These are phyloP conservation scores for Oxystoma pomonae DNA, from an alignment of 2,888 invertebrate species.

Conservation along the genomic window DNA sequence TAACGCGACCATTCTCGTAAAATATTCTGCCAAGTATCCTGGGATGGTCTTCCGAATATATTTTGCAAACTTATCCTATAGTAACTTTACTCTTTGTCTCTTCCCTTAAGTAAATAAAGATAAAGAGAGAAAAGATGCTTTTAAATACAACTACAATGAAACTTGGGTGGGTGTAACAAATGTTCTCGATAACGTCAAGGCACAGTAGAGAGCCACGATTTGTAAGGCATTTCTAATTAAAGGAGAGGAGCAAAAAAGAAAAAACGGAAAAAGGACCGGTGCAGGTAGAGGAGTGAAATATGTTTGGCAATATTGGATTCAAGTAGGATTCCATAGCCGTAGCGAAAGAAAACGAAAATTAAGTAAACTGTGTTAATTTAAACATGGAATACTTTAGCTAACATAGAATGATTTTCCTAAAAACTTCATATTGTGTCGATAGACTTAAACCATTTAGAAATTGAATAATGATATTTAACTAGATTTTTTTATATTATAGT, in stretches of 20 bases:
- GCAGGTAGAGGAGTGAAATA: constrained; percentile 1
- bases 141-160: not conserved
- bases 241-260: constrained; percentile 24
- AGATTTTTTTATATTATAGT: too few species aligned
- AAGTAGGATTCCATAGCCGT: not conserved
- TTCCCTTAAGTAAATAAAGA: not conserved
- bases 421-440: too few species aligned
- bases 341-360: too few species aligned
- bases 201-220: constrained; percentile 19
- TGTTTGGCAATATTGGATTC: not conserved
- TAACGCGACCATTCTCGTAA: constrained; percentile 36
- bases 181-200: constrained; percentile 21
- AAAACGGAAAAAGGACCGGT: constrained; percentile 19
- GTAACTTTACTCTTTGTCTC: not conserved
- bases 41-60: not conserved
- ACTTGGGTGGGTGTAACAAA: constrained; percentile 23
- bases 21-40: constrained; percentile 34
- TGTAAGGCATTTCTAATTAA: constrained; percentile 34
- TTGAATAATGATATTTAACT: too few species aligned
- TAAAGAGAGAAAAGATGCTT: not conserved
- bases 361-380: too few species aligned
- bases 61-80: not conserved
- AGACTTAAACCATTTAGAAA: too few species aligned
- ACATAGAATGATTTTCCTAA: not conserved
- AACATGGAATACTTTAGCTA: not conserved